A percentile compares a stretch with the other conserved stretches of the same genome.
Evolutionary conservation across 2,888 invertebrate species (phyloP).

Genomic region (Drosophila affinis): DNA sequence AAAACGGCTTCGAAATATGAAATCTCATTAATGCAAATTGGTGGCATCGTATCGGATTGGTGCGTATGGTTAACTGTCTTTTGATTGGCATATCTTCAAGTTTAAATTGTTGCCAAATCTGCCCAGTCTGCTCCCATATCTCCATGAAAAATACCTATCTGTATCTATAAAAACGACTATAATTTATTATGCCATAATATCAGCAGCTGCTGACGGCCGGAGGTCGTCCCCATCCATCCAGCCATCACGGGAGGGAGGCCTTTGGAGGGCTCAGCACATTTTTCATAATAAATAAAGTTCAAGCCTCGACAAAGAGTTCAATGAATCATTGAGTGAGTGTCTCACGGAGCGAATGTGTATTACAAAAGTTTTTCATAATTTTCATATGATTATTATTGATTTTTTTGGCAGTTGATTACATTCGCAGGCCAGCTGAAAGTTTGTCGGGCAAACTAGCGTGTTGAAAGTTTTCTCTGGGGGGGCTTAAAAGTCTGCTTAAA

Average conservation of each 20-base stretch:
- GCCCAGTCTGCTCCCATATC: conserved; percentile 59
- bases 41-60: conserved; percentile 13
- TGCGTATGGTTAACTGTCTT: conserved; percentile 36
- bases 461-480: conserved; percentile 10
- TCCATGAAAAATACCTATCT: conserved; percentile 36
- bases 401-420: conserved; percentile 19
- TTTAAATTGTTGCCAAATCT: conserved; percentile 46
- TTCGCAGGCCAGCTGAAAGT: conserved; percentile 3
- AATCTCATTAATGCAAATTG: conserved; percentile 70
- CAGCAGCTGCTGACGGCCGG: conserved; percentile 59
- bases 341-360: conserved; percentile 7
- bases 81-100: conserved; percentile 54
- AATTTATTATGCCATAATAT: conserved; percentile 46
- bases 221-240: conserved; percentile 59
- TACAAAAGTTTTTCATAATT: conserved; percentile 30
- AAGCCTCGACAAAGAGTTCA: background rate
- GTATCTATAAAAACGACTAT: conserved; percentile 29
- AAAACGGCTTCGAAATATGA: conserved; percentile 37
- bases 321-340: background rate
- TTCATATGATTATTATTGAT: conserved; percentile 30
- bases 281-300: conserved; percentile 20
- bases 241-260: conserved; percentile 50
- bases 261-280: conserved; percentile 10
- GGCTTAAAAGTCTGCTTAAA: conserved; percentile 8
- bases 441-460: conserved; percentile 37